Base-by-base conservation (phyloP, 2,113 vertebrate species). In the Cettia cetti region DNA sequence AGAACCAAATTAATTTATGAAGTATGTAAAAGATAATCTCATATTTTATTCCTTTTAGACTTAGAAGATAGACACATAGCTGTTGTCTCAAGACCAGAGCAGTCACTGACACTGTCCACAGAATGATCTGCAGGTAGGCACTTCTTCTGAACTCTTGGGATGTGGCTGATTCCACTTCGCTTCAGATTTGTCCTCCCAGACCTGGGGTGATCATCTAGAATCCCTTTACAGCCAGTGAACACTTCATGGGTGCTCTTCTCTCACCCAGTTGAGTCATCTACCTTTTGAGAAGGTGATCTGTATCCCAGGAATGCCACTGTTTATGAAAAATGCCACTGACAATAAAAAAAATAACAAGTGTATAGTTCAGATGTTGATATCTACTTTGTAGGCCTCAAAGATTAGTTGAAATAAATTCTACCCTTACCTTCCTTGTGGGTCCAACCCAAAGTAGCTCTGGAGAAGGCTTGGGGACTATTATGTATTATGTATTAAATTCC, bases 401-500 rank as follows among this genome's bases (percentile, higher is more conserved):
- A 44, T 76, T 31, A 35, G 45, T 59, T 90, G 79, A 72, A 92
- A 83, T 77, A 77, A 65, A 83, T 86, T 80, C 45, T 59, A 35
- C 37, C 26, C 50, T 74, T 86, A 65, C 39, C 27, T 77, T 16
- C 68, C 74, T 66, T 13, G 9, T 81, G 44, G 52, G 74, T 92
- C 50, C 26, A 74, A 63, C 52, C 68, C 59, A 63, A 26, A 81
- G 39, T 26, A 85, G 39, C 82, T 86, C 88, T 94, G 76, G 68
- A 96, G 90, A 95, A 93, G 90, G 90, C 71, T 64, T 70, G 50
- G 75, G 54, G 54, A 93, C 79, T 76, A 54, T 86, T 56, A 80
- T 93, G 66, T 82, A 70, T 94, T 80, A 93, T 93, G 68, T 92
- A 96, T 95, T 93, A 90, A 88, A 94, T 60, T 89, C 76, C 71